Conservation (phyloP, 2,113 vertebrate species). For the Shinisaurus crocodilurus region DNA sequence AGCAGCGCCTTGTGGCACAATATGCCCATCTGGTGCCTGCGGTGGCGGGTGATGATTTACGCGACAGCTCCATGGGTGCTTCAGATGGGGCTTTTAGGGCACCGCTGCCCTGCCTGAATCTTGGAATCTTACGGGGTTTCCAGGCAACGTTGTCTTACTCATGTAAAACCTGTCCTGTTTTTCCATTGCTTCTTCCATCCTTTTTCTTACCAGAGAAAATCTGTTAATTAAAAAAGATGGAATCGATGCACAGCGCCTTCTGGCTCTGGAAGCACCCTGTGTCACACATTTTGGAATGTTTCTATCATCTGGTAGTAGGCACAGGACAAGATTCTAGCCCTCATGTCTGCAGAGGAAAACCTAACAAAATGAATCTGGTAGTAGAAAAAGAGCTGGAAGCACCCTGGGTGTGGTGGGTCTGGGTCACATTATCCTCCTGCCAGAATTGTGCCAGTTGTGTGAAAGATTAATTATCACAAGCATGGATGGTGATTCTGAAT, state of each 20-base stretch:
- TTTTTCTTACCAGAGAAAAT: too few relatives aligned
- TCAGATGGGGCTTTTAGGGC: too few relatives aligned
- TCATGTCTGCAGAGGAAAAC: not conserved
- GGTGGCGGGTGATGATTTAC: not conserved
- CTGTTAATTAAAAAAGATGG: too few relatives aligned
- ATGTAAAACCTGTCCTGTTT: too few relatives aligned
- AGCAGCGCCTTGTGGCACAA: not conserved
- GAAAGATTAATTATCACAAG: not conserved
- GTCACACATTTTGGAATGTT: not conserved
- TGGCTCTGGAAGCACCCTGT: too few relatives aligned
- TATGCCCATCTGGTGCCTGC: not conserved
- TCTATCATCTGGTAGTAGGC: not conserved
- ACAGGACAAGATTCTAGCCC: not conserved
- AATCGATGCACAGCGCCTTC: too few relatives aligned
- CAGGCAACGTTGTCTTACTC: too few relatives aligned
- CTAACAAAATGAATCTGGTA: not conserved
- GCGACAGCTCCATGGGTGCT: not conserved
- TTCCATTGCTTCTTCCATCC: too few relatives aligned
- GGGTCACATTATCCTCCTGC: slow-evolving; percentile 20
- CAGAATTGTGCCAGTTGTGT: too few relatives aligned
- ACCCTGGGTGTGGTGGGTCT: not conserved
- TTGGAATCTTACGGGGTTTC: too few relatives aligned
- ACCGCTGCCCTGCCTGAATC: too few relatives aligned
- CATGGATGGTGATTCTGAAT: too few relatives aligned
- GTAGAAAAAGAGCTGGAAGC: not conserved